Evolutionary conservation across 2,797 vertebrate genomes (phyloP), one percentile per base, ranked within the genome.

Genomic region (Bovichtus variegatus): DNA sequence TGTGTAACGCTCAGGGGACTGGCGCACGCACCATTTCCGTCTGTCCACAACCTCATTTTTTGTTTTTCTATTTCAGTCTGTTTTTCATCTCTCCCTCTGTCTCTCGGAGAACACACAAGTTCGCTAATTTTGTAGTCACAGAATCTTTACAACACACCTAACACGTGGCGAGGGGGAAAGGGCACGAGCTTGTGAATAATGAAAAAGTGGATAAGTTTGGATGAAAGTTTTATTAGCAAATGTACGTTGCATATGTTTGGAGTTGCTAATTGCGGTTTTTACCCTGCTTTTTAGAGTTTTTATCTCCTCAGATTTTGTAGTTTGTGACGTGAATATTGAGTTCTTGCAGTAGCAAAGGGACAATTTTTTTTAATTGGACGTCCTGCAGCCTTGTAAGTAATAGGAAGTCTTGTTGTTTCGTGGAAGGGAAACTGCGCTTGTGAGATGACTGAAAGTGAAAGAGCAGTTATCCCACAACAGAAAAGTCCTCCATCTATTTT

Each of bases 1-100:
- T 93, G 91, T 91, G 89, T 77, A 89, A 91, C 89, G 81, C 90
- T 93, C 86, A 57, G 81, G 91, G 86, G 88, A 90, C 81, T 75
- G 61, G 58, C 75, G 81, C 58, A 27, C n/a, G 69, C 86, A 82
- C 83, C 21, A 49, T 89, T 92, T 94, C 91, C 82, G 86, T 89
- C 88, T 81, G 90, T 95, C 94, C 91, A 83, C 64, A 80, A 65
- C 69, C 74, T 79, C 36, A 34, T 55, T 57, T n/a, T 74, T 77
- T 73, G 54, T 86, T 75, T 81, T 76, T 82, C 60, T 80, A 19
- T 74, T 74, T 89, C 50, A 53, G 63, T 79, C 59, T 70, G 61
- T 80, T 82, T 68, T 47, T 79, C 54, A 40, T 74, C 54, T 77
- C 54, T 74, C 12, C 0, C 40, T 51, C 44, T 4, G 54, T 40